phyloP scores from a whole-genome alignment of 1,140 invertebrate genomes.

The Bradynema listronoti region DNA sequence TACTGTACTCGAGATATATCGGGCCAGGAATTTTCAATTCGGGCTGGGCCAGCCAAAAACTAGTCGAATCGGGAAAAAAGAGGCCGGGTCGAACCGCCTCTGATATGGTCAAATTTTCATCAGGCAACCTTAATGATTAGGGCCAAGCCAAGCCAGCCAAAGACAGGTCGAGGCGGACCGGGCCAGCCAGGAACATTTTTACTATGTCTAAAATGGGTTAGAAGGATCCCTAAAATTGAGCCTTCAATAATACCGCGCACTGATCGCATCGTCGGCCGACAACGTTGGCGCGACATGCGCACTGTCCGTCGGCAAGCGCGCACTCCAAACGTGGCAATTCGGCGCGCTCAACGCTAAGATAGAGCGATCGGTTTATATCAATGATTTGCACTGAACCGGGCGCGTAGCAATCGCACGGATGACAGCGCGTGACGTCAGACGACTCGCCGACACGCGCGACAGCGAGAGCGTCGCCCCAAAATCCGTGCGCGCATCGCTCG shows the following conservation, averaged over 20 bases:
- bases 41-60: too few species aligned
- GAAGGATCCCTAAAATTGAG: too few species aligned
- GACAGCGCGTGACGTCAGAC: slow-evolving; percentile 25
- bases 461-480: slow-evolving; percentile 59
- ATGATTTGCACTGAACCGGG: slow-evolving; percentile 67
- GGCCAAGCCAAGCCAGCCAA: not conserved
- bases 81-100: not conserved
- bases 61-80: not conserved
- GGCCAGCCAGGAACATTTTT: too few species aligned
- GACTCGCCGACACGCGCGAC: too few species aligned
- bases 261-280: slow-evolving; percentile 78
- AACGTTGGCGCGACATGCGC: slow-evolving; percentile 78
- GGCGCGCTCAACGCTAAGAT: too few species aligned
- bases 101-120: not conserved
- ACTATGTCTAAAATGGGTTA: too few species aligned
- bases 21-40: too few species aligned
- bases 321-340: slow-evolving; percentile 63
- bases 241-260: slow-evolving; percentile 77
- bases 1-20: slow-evolving; percentile 56
- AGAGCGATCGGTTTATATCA: slow-evolving; percentile 65
- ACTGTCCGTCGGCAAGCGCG: slow-evolving; percentile 74
- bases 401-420: slow-evolving; percentile 66
- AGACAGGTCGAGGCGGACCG: too few species aligned
- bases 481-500: slow-evolving; percentile 78
- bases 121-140: not conserved